These are phyloP conservation scores for Gandaritis pyraliata DNA, from an alignment of 2,888 invertebrate species.

Conservation along the genomic window DNA sequence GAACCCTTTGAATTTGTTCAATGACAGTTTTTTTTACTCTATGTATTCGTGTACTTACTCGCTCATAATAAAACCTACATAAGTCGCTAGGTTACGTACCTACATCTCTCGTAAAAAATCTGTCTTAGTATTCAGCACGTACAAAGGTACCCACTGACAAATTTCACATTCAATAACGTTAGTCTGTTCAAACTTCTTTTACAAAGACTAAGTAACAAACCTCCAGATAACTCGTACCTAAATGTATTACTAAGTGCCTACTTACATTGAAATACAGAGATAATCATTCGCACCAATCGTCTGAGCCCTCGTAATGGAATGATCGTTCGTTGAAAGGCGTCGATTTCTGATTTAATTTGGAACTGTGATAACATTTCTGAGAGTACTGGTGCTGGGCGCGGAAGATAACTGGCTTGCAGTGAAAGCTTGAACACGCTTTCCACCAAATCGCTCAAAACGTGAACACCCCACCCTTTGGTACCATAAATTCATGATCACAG, in stretches of 20 bases:
- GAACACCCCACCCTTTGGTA: constrained; percentile 48
- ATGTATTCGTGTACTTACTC: too few species aligned
- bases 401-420: constrained; percentile 68
- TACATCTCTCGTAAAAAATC: constrained; percentile 4
- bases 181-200: constrained; percentile 34
- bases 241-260: constrained; percentile 40
- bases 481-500: constrained; percentile 47
- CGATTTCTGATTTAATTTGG: constrained; percentile 65
- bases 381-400: constrained; percentile 51
- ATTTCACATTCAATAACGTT: constrained; percentile 38
- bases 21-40: background rate
- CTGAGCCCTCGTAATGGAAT: constrained; percentile 51
- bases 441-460: constrained; percentile 51
- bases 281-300: constrained; percentile 49
- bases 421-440: constrained; percentile 53
- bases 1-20: background rate
- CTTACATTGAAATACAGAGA: constrained; percentile 42
- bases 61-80: too few species aligned
- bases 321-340: constrained; percentile 57
- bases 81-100: background rate
- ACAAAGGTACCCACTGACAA: constrained; percentile 30
- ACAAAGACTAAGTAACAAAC: constrained; percentile 34
- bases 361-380: constrained; percentile 59
- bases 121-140: constrained; percentile 31
- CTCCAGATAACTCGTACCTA: constrained; percentile 32